These are phyloP conservation scores for Tetranychus urticae DNA, from an alignment of 1,140 invertebrate genomes.

Conservation along the genomic window DNA sequence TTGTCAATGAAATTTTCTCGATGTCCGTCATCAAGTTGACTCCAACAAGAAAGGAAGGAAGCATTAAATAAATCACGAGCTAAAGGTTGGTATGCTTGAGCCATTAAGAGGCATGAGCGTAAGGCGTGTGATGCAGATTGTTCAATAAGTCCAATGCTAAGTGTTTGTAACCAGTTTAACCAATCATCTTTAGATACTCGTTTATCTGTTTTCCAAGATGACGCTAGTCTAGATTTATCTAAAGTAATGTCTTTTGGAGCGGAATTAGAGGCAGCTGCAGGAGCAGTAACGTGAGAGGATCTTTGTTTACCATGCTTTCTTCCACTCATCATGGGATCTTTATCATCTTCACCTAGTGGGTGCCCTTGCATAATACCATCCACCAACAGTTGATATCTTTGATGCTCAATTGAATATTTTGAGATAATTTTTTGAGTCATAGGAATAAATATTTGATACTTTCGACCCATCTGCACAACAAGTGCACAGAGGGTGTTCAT, in stretches of 20 bases:
- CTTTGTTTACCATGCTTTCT: not conserved
- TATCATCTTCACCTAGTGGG: constrained; percentile 21
- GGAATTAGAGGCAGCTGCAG: not conserved
- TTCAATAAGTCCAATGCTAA: constrained; percentile 78
- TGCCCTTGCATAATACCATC: constrained; percentile 24
- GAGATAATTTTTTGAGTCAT: constrained; percentile 57
- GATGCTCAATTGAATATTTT: constrained; percentile 56
- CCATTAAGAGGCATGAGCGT: constrained; percentile 62
- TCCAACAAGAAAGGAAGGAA: constrained; percentile 97
- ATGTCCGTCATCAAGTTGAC: constrained; percentile 55
- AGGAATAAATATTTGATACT: constrained; percentile 75
- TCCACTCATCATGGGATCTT: constrained; percentile 19
- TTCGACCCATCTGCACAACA: constrained; percentile 61
- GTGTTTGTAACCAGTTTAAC: constrained; percentile 75
- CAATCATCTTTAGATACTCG: constrained; percentile 91
- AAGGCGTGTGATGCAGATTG: constrained; percentile 84
- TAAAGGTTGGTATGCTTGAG: constrained; percentile 77
- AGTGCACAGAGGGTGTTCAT: constrained; percentile 78
- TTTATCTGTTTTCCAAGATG: constrained; percentile 19
- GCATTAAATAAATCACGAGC: constrained; percentile 91
- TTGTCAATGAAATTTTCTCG: constrained; percentile 60
- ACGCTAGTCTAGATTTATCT: not conserved
- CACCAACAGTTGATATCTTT: constrained; percentile 43
- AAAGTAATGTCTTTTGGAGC: not conserved
- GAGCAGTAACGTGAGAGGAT: not conserved